Evolutionary conservation across 1,140 invertebrate genomes (phyloP).

Genomic region (Latrodectus geometricus): DNA sequence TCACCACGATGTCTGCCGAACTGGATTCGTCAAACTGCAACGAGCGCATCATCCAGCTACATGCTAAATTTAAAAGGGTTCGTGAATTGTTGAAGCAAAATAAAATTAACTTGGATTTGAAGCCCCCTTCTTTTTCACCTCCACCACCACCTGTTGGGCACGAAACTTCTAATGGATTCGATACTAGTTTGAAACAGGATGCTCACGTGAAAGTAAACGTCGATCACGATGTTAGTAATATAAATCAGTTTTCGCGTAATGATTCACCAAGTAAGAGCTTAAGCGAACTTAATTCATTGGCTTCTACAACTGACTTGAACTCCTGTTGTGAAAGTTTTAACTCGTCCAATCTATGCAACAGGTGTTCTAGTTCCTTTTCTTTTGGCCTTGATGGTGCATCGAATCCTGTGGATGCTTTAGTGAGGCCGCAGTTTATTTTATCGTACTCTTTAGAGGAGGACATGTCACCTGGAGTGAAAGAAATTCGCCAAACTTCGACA

Average conservation of each 20-base stretch:
- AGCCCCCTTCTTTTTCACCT: constrained; percentile 41
- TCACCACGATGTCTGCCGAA: no score
- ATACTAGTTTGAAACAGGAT: background rate
- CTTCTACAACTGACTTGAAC: background rate
- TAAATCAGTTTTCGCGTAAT: no score
- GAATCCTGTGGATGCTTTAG: constrained; percentile 44
- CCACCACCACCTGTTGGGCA: background rate
- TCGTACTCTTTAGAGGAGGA: constrained; percentile 50
- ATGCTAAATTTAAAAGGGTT: constrained; percentile 16
- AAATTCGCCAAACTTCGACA: constrained; percentile 35
- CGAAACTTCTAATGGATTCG: background rate
- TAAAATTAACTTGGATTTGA: constrained; percentile 15
- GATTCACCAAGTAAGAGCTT: background rate
- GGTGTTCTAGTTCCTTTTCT: constrained; percentile 17
- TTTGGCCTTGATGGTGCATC: constrained; percentile 25
- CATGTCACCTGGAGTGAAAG: constrained; percentile 29
- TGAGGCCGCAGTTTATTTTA: constrained; percentile 27
- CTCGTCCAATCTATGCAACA: background rate
- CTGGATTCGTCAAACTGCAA: background rate
- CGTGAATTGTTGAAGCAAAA: constrained; percentile 12
- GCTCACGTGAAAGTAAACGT: background rate
- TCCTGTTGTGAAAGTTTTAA: background rate
- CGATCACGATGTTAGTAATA: no score
- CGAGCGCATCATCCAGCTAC: constrained; percentile 12
- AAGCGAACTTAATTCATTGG: background rate